These are phyloP conservation scores for Eremobia ochroleuca DNA, from an alignment of 2,888 invertebrate genomes.

Conservation along the genomic window DNA sequence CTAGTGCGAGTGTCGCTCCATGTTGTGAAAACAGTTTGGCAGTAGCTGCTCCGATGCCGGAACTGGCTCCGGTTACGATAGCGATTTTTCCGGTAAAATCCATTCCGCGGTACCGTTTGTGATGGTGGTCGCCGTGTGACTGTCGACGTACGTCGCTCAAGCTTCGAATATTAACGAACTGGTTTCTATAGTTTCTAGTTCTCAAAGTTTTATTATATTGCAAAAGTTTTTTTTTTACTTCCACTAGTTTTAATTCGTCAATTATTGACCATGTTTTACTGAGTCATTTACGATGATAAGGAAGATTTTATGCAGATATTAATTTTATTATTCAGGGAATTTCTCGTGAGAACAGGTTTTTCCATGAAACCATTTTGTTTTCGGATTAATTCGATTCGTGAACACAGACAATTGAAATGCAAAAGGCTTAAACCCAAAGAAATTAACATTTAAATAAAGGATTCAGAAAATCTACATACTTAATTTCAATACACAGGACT, in stretches of 20 bases:
- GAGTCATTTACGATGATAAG: slow-evolving; percentile 4
- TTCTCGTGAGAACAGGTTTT: slow-evolving; percentile 3
- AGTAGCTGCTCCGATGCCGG: slow-evolving; percentile 82
- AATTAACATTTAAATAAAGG: slow-evolving; percentile 54
- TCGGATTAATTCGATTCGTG: slow-evolving; percentile 20
- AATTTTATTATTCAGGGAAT: slow-evolving; percentile 3
- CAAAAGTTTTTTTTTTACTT: slow-evolving; percentile 4
- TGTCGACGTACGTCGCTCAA: slow-evolving; percentile 40
- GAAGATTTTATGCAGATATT: neutral
- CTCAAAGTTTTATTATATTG: slow-evolving; percentile 56
- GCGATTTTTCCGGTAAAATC: slow-evolving; percentile 79
- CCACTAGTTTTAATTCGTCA: neutral
- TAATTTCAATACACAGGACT: slow-evolving; percentile 36
- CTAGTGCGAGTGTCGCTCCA: slow-evolving; percentile 76
- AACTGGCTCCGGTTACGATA: slow-evolving; percentile 82
- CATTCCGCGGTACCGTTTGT: slow-evolving; percentile 66
- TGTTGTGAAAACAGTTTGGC: slow-evolving; percentile 79
- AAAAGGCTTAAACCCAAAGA: slow-evolving; percentile 27
- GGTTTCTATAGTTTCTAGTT: slow-evolving; percentile 60
- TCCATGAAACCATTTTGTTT: slow-evolving; percentile 36
- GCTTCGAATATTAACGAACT: slow-evolving; percentile 53
- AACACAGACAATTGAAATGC: slow-evolving; percentile 34
- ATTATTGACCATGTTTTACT: neutral
- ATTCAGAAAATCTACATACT: slow-evolving; percentile 41
- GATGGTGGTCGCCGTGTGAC: slow-evolving; percentile 48